Evolutionary conservation across 2,113 vertebrate genomes (phyloP), one percentile per base, ranked within the genome.

Genomic region (Odocoileus hemionus): DNA sequence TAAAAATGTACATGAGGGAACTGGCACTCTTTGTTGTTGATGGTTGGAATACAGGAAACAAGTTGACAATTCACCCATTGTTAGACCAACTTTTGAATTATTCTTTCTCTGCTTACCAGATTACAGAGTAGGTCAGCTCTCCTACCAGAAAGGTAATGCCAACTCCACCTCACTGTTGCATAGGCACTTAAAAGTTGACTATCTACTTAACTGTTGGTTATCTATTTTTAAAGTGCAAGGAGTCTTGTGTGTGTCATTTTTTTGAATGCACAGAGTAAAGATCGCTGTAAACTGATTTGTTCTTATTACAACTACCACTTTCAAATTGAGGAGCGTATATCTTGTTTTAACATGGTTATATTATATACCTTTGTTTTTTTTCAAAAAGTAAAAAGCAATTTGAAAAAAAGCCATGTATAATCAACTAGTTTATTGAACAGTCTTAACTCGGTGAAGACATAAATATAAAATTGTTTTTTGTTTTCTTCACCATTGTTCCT

Each of bases 41-140:
- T 82, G 21, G 14, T 83, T 84, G 67, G 45, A n/a, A 36, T 86
- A 10, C 19, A 93, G 61, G 70, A 45, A 93, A 80, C 43, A 64
- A 93, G 89, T 70, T 33, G 50, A 91, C 11, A 94, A 57, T 86
- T 84, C 58, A 88, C 76, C 26, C 76, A 30, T 52, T 85, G 39
- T 33, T 55, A 94, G 74, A 30, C n/a, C 54, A 76, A 30, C 30
- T 95, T 91, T 64, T 1, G 0, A 84, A 97, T 61, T 92, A 50
- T 97, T 96, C 26, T 96, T 96, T 19, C 50, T 92, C 64, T 64
- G 54, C 52, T 92, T 84, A 64, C 47, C 58, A 90, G n/a, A 87
- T 76, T 96, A n/a, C 82, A 54, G 8, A 74, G 64, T 43, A 30
- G 76, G 86, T 80, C 39, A 90, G 50, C n/a, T 97, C 54, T 95